These are phyloP conservation scores for Manis pentadactyla DNA, from an alignment of 2,797 vertebrate species.

Conservation along the genomic window DNA sequence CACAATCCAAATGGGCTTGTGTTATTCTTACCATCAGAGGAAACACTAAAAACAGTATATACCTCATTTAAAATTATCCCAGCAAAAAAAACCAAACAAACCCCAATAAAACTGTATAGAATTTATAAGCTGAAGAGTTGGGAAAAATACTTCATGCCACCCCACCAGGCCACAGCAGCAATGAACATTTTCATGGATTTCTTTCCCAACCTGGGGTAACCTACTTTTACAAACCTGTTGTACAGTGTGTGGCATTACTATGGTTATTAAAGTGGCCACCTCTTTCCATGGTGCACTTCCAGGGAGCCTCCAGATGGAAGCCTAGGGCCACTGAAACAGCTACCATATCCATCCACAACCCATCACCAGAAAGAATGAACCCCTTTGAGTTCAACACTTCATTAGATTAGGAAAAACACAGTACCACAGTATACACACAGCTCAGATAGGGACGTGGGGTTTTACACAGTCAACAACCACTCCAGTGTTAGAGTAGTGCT, in stretches of 20 bases:
- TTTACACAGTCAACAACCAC: accelerated
- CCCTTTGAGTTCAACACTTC: not conserved
- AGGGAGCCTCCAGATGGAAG: not conserved
- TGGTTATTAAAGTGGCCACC: not conserved
- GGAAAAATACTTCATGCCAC: not conserved
- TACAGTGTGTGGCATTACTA: not conserved
- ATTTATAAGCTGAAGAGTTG: not conserved
- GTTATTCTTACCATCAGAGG: not conserved
- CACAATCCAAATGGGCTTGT: accelerated
- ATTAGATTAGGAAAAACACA: accelerated
- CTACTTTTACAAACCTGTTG: not conserved
- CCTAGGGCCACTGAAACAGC: accelerated
- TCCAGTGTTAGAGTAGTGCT: accelerated
- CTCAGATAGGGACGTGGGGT: accelerated
- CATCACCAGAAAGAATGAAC: not conserved
- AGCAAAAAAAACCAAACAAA: no score
- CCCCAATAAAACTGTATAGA: not conserved
- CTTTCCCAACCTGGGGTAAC: not conserved
- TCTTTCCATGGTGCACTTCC: not conserved
- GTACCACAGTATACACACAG: not conserved
- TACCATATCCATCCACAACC: accelerated
- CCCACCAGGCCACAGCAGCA: not conserved
- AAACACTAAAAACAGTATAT: not conserved
- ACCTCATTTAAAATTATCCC: not conserved
- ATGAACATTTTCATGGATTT: not conserved